Evolutionary conservation across 2,113 vertebrate genomes (phyloP).

Genomic region (Petromus typicus): DNA sequence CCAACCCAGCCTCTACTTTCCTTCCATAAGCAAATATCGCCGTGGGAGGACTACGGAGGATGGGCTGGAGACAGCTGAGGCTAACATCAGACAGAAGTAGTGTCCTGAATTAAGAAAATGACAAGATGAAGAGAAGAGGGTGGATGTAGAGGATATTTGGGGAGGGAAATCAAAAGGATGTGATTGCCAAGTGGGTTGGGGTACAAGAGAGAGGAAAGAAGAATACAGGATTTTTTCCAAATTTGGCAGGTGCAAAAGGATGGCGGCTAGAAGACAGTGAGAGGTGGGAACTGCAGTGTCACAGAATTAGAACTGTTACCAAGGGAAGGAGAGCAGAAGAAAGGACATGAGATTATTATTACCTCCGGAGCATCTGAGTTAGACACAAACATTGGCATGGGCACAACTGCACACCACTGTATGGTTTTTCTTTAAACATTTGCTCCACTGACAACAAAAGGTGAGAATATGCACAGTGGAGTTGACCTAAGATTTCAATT

Average conservation of each 20-base stretch:
- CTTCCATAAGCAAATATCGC: neutral
- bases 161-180: neutral
- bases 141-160: neutral
- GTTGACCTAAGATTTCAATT: conserved; percentile 7
- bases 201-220: neutral
- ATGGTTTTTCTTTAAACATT: conserved; percentile 39
- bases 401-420: neutral
- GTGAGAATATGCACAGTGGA: neutral
- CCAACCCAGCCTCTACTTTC: neutral
- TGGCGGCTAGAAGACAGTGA: neutral
- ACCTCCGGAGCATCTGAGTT: neutral
- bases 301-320: neutral
- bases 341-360: neutral
- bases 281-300: neutral
- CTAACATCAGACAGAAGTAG: neutral
- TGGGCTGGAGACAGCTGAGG: neutral
- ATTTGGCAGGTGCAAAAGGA: neutral
- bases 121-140: conserved; percentile 26
- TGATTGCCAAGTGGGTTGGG: neutral
- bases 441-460: neutral
- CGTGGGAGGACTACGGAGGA: neutral
- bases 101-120: conserved; percentile 27
- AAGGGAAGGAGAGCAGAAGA: neutral
- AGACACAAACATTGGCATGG: neutral
- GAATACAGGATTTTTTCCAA: neutral